Evolutionary conservation across 2,888 invertebrate species (phyloP).

Genomic region (Lithophane socia): DNA sequence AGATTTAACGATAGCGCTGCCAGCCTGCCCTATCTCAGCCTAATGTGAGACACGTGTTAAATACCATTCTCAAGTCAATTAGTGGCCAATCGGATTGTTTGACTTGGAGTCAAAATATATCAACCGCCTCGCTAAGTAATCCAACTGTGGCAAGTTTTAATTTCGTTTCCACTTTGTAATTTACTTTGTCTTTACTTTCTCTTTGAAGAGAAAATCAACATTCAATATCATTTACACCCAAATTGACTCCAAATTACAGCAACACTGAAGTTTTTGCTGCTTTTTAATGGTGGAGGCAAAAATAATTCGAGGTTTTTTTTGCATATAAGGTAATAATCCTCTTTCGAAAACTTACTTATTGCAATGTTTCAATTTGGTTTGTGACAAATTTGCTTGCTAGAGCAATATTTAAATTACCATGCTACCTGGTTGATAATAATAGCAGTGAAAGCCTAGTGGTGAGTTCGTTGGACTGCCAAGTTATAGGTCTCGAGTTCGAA

Average conservation of each 20-base stretch:
- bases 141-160: slow-evolving; percentile 52
- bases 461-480: no score
- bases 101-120: slow-evolving; percentile 48
- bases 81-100: slow-evolving; percentile 40
- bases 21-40: neutral
- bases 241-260: neutral
- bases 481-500: no score
- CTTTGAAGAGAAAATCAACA: slow-evolving; percentile 27
- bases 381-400: neutral
- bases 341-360: neutral
- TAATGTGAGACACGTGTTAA: neutral
- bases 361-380: neutral
- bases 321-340: neutral
- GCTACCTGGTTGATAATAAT: neutral
- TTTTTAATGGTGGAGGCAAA: neutral
- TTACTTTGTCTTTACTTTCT: slow-evolving; percentile 51
- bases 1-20: neutral
- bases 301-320: neutral
- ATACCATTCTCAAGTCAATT: slow-evolving; percentile 33
- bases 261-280: neutral
- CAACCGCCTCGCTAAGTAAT: slow-evolving; percentile 34
- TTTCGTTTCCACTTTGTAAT: slow-evolving; percentile 61
- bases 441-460: no score
- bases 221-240: slow-evolving; percentile 19
- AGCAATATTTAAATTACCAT: neutral